Evolutionary conservation across 2,797 vertebrate genomes (phyloP).

Genomic region (Sebastes dallii): DNA sequence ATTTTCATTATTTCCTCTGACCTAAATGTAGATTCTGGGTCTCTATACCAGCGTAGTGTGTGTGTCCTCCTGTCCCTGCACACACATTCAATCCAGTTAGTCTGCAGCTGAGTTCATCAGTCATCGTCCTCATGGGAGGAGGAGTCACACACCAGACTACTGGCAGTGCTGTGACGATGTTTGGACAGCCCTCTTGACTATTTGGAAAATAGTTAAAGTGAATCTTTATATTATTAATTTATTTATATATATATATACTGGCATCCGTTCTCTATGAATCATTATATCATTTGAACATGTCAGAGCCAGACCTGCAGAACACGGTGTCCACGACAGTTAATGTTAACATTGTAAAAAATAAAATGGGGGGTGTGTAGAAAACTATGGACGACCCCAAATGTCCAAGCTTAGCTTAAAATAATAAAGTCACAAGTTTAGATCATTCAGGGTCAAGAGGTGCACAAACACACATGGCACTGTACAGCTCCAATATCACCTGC

Average conservation of each 20-base stretch:
- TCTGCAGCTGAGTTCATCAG: background rate
- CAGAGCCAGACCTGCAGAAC: background rate
- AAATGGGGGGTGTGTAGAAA: background rate
- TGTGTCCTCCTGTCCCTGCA: slow-evolving; percentile 33
- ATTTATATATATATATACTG: too few relatives aligned
- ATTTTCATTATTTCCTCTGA: background rate
- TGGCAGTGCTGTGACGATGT: background rate
- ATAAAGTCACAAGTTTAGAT: background rate
- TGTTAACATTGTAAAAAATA: background rate
- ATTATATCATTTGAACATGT: background rate
- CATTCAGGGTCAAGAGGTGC: background rate
- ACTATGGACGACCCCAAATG: background rate
- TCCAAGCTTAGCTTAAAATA: background rate
- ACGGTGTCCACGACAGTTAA: background rate
- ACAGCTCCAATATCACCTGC: background rate
- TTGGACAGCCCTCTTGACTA: background rate
- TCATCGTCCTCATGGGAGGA: background rate
- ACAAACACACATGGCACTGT: slow-evolving; percentile 2
- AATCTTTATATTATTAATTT: background rate
- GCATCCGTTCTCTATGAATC: too few relatives aligned
- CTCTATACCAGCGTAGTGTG: background rate
- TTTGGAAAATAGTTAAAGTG: background rate
- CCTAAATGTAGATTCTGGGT: background rate
- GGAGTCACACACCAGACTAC: background rate
- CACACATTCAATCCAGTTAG: slow-evolving; percentile 41